Evolutionary conservation across 2,888 invertebrate genomes (phyloP), one percentile per base, ranked within the genome.

Genomic region (Papilio demoleus): DNA sequence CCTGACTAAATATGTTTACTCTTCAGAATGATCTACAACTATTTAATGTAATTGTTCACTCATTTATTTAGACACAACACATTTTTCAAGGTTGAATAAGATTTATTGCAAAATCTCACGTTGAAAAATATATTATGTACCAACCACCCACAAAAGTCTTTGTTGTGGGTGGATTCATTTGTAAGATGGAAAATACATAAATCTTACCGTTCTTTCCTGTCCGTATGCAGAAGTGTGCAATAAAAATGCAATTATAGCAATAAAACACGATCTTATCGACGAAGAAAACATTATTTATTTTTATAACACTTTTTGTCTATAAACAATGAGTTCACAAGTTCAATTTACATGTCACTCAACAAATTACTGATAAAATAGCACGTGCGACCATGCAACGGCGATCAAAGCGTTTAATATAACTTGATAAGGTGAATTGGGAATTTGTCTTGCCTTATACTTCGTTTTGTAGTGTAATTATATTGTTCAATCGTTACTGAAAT

Each of bases 131-230:
- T 12, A 27, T 1, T 14, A 12, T 14, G 5, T 27, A 14, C 27
- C 3, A 53, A 9, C 53, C 14, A 24, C 50, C 24, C 24, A 24
- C 50, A 11, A 34, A 58, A 36, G 1, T 38, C 58, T 58, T 58
- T 59, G 36, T 59, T 58, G 22, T 59, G 31, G n/a, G 53, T 53
- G 31, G 27, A 9, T 22, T 50, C 11, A 22, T 50, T 14, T 63
- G 42, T 62, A 17, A 38, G 11, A 31, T 19, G 40, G 27, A 40
- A n/a, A 38, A 31, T 34, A 45, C 42, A 63, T 63, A 75, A 70
- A 36, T 76, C 81, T 77, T 75, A 90, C 91, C 86, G 83, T 83
- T 77, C 91, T 87, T 56, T 91, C 88, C 73, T 87, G 84, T 70
- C 87, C 90, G 72, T 74, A 75, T 22, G 76, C 82, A 19, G 76